Conservation (phyloP, 2,888 invertebrate genomes). For the Aleiodes alternator region DNA sequence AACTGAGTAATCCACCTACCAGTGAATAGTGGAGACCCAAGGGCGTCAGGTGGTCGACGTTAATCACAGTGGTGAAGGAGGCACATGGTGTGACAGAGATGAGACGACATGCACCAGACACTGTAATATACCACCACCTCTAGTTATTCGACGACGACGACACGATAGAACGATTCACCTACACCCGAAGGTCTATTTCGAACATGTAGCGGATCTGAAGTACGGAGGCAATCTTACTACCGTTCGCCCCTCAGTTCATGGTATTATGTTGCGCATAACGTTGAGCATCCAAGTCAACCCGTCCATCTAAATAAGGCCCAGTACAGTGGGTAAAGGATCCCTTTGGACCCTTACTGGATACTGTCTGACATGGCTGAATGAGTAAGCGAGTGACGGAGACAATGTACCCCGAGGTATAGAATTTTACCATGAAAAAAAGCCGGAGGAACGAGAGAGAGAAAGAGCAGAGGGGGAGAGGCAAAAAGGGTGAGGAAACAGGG, state of each 20-base stretch:
- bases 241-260: neutral
- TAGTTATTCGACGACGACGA: neutral
- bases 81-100: conserved; percentile 8
- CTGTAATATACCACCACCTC: conserved; percentile 7
- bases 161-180: too few species aligned
- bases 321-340: conserved; percentile 17
- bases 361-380: neutral
- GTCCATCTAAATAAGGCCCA: conserved; percentile 25
- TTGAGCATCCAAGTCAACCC: conserved; percentile 16
- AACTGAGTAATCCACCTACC: conserved; percentile 34
- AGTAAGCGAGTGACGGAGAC: conserved; percentile 28
- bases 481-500: conserved; percentile 1
- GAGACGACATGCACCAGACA: conserved; percentile 3
- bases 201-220: too few species aligned
- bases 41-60: conserved; percentile 65
- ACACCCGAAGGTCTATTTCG: too few species aligned
- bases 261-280: conserved; percentile 20
- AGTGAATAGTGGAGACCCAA: conserved; percentile 41
- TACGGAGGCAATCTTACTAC: conserved; percentile 15
- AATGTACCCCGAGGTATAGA: conserved; percentile 12
- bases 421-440: conserved; percentile 13
- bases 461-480: neutral
- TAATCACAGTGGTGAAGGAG: conserved; percentile 56
- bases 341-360: conserved; percentile 8
- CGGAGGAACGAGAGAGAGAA: conserved; percentile 8